Evolutionary conservation across 2,888 invertebrate genomes (phyloP), one percentile per base, ranked within the genome.

Genomic region (Timandra comae): DNA sequence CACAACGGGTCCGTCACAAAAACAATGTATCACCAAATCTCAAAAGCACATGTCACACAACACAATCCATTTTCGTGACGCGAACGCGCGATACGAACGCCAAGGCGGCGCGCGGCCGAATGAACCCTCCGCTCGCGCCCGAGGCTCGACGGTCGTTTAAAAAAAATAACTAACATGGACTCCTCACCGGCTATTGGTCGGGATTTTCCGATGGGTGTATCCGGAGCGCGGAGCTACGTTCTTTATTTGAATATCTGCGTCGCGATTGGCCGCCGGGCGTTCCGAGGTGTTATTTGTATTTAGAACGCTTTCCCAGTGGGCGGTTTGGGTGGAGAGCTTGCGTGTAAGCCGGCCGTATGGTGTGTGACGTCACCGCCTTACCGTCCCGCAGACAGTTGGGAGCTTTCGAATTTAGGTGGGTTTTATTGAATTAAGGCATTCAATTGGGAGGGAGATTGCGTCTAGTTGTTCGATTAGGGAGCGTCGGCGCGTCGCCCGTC

Each of bases 31-130:
- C 68, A 71, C 69, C 58, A 69, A 73, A 73, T 72, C 7, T 22
- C 66, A 76, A 63, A 71, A 73, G 67, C 80, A 82, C 84, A 79
- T 78, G 76, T 77, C 73, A 80, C 80, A 82, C 78, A 78, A 63
- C 84, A 78, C 84, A 81, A 84, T 82, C 82, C 82, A 82, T 82
- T 61, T 35, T 35, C 38, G 57, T 73, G 73, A 68, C 72, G 74
- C 73, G 73, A 68, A 49, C 77, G 69, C 76, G 73, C 76, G 81
- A 75, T 75, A 80, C 79, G 78, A 56, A 76, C 84, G 81, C 82
- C 82, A 62, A 58, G 69, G 75, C 74, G 82, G 81, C 82, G 82
- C 81, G 80, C 76, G 80, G 74, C 79, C 79, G 80, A 84, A 79
- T 82, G 82, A 79, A 58, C 66, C 62, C 59, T 61, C 52, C 43